Base-by-base conservation (phyloP, 2,113 vertebrate genomes). In the Hydropotes inermis region DNA sequence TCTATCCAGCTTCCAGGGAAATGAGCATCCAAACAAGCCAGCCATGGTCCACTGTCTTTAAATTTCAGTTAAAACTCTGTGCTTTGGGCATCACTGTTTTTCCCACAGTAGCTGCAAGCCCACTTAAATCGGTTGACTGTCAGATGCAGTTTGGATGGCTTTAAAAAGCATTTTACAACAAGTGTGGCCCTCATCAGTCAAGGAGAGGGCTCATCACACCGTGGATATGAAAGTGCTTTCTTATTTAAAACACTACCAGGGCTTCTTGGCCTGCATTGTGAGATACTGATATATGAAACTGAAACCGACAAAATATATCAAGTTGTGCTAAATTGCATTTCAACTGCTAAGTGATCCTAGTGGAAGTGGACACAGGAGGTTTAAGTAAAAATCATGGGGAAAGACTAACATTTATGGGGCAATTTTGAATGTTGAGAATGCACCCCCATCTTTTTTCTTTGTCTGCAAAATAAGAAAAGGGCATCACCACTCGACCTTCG, bases 401-500 rank as follows among this genome's bases (percentile, higher is more conserved):
- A 39, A 67, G 25, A 50, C 2, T 83, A 30, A 52, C 92, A 43
- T 21, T 39, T 36, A 47, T 2, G 3, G 87, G 50, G 43, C 43
- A 47, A 70, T 50, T 19, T 1, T 90, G 45, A n/a, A 6, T 2
- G 1, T 1, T 3, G 81, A 79, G 61, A 57, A 52, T n/a, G 27
- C 0, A 6, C 2, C 4, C 45, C 15, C 27, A 6, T 13, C 4
- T 25, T 33, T 7, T 54, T 74, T 15, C 5, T 36, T 27, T 27
- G 47, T 50, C 47, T 30, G 19, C 23, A 21, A 39, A 43, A 7
- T 9, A 30, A 88, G 89, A 36, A 28, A 39, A 64, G n/a, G 19
- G 15, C n/a, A 16, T 33, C 0, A 0, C 4, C 6, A 0, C 14
- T 2, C 16, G 54, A 43, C 30, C 23, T 82, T n/a, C 6, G 10